Evolutionary conservation across 2,113 vertebrate species (phyloP), one percentile per base, ranked within the genome.

Genomic region (Eclectus roratus): DNA sequence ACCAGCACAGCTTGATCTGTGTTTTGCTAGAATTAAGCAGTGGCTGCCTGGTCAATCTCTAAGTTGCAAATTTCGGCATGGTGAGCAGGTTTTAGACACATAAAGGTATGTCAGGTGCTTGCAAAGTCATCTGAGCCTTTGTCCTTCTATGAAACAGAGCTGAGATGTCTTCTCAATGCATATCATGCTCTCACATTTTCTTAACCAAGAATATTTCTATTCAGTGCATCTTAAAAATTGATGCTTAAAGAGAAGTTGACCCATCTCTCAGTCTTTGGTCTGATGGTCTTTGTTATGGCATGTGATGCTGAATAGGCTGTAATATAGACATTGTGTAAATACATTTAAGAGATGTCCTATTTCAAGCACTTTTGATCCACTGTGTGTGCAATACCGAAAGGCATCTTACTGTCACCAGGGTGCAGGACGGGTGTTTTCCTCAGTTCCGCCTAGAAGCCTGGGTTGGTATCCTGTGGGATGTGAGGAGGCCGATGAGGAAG

Each of bases 391-490:
- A 21, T 66, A 47, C 71, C 0, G 1, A 90, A 95, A 93, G 64
- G 28, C 76, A 90, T 76, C 82, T 95, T 95, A 90, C 88, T 89
- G 88, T 91, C 91, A 83, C 82, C 80, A 91, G 88, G 88, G 80
- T 91, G 88, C 63, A 80, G 88, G 85, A 94, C 2, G 6, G 61
- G 25, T 10, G 43, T 86, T 89, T 94, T 95, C 81, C 55, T 74
- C 7, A 13, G 83, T 43, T 90, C 11, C 41, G 81, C n/a, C 28
- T 76, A 73, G 88, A 82, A 94, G 44, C 66, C 71, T 83, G 3
- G 33, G 55, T 37, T 80, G 3, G 1, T 93, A 95, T 97, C 96
- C 95, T 97, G 96, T 95, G 95, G 76, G 96, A 96, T 7, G 1
- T 72, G 72, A 85, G 72, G 35, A 94, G 76, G 55, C 55, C 3